Percentiles rank a stretch among this genome's conserved stretches.
phyloP scores from a whole-genome alignment of 1,140 invertebrate species.

The Venturia canescens region DNA sequence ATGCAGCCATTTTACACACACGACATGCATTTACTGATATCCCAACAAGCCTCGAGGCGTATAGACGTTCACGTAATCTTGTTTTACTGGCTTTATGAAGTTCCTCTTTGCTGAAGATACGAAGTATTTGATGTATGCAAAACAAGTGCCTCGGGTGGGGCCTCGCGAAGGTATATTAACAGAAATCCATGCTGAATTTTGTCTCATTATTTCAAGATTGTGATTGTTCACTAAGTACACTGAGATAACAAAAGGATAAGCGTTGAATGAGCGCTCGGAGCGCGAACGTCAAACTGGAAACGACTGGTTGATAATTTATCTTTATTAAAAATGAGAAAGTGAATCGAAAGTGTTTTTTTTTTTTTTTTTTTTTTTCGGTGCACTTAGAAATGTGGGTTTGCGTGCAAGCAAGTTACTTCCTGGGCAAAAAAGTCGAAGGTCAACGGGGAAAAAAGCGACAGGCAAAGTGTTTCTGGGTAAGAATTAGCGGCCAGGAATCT shows the following conservation, averaged over 20 bases:
- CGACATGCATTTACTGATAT: conserved; percentile 5
- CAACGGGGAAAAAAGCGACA: neutral
- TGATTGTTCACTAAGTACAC: neutral
- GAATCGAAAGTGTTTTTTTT: too few relatives aligned
- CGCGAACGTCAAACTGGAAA: too few relatives aligned
- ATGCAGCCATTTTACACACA: neutral
- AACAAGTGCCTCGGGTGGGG: neutral
- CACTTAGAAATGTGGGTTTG: too few relatives aligned
- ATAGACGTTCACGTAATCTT: conserved; percentile 7
- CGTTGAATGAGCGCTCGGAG: too few relatives aligned
- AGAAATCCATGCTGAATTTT: neutral
- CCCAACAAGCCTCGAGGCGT: neutral
- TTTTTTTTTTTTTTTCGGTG: too few relatives aligned
- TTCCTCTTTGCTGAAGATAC: conserved; percentile 12
- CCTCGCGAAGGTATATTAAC: neutral
- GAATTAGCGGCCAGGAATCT: neutral
- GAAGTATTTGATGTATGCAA: neutral
- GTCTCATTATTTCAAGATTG: conserved; percentile 5
- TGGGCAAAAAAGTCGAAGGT: neutral
- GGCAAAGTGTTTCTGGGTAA: neutral
- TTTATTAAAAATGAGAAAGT: too few relatives aligned
- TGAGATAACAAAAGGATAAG: too few relatives aligned
- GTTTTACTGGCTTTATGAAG: conserved; percentile 17
- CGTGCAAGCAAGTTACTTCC: too few relatives aligned
- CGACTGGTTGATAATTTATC: too few relatives aligned